A percentile compares a stretch with the other conserved stretches of the same genome.
Evolutionary conservation across 2,888 invertebrate genomes (phyloP).

Genomic region (Eilema griseolum): DNA sequence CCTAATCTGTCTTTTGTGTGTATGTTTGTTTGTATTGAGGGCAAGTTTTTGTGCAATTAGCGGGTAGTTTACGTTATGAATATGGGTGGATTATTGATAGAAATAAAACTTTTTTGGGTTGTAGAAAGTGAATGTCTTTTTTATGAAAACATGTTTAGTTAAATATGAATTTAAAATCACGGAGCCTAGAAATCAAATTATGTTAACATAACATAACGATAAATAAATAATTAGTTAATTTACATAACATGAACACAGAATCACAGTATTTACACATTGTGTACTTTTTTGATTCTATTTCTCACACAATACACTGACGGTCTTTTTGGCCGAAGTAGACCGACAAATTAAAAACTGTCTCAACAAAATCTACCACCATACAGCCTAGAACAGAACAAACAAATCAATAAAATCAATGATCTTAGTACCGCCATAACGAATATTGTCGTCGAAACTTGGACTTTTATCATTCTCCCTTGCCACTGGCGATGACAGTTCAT

Average conservation of each 20-base stretch:
- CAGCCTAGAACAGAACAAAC: conserved; percentile 23
- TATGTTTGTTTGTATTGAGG: conserved; percentile 78
- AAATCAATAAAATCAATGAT: conserved; percentile 48
- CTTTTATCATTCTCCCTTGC: conserved; percentile 64
- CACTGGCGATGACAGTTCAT: conserved; percentile 78
- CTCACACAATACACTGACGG: too few relatives aligned
- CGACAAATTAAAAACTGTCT: background rate
- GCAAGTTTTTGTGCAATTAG: conserved; percentile 83
- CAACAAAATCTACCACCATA: background rate
- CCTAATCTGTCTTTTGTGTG: conserved; percentile 82
- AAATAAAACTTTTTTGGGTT: conserved; percentile 9
- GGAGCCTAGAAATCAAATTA: too few relatives aligned
- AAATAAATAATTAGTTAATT: too few relatives aligned
- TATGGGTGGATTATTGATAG: conserved; percentile 52
- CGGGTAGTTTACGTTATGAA: conserved; percentile 77
- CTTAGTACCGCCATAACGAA: conserved; percentile 47
- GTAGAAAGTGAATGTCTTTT: background rate
- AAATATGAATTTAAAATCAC: background rate
- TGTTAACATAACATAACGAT: too few relatives aligned
- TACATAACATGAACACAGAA: too few relatives aligned
- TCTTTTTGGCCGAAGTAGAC: too few relatives aligned
- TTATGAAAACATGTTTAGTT: background rate
- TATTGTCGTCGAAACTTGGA: conserved; percentile 56
- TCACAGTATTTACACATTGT: too few relatives aligned
- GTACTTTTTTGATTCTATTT: too few relatives aligned